Evolutionary conservation across 2,888 invertebrate genomes (phyloP), one percentile per base, ranked within the genome.

Genomic region (Papilio elwesi): DNA sequence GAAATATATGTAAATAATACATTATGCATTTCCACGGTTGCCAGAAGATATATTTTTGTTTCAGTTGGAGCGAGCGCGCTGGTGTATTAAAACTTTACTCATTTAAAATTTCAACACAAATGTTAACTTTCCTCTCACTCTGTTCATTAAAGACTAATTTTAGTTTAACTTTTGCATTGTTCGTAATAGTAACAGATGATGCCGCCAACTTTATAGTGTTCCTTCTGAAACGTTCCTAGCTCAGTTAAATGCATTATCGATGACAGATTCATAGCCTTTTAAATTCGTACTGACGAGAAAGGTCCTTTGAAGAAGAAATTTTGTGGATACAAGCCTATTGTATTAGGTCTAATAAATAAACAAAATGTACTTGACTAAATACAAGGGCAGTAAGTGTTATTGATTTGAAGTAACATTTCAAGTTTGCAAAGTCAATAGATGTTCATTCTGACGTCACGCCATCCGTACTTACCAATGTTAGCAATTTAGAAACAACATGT

Each of bases 51-150:
- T 38, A 59, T 59, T 59, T 38, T 59, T n/a, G 59, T 59, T 38
- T 38, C n/a, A 38, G 5, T 38, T n/a, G 38, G 7, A 59, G 57
- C 36, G 57, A n/a, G 63, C 63, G 43, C 63, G 63, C 48, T 63
- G 63, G 47, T 63, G 43, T 63, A 43, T 63, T 16, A 63, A 48
- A 63, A 63, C 63, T 63, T 63, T 63, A 48, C 63, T 63, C 63
- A 48, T 63, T 63, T 63, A 63, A 63, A 63, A 63, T 63, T 63
- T 63, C 63, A 63, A 63, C 63, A 48, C 63, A 63, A 63, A 63
- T 48, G 43, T 47, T 43, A 63, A 63, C 47, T 63, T 63, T 63
- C 16, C 63, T 43, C 48, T 43, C 63, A 16, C 63, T 16, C 15
- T 63, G 63, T 48, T 63, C 63, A 63, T 63, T 63, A 63, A 63